Evolutionary conservation across 1,140 invertebrate genomes (phyloP).

Genomic region (Triops cancriformis): DNA sequence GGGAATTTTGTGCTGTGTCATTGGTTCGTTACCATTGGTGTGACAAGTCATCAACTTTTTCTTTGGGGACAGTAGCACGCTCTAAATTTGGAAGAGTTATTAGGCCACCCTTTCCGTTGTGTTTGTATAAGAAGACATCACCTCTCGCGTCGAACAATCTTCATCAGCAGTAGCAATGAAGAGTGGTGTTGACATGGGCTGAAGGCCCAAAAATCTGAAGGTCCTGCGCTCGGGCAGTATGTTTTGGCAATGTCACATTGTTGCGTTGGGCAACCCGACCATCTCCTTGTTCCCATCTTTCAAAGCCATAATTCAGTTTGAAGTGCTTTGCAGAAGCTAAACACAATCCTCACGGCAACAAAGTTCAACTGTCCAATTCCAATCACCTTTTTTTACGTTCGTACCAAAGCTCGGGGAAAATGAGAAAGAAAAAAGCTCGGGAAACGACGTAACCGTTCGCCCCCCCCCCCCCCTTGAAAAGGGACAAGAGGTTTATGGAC

Average conservation of each 20-base stretch:
- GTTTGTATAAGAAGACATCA: background rate
- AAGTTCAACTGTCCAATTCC: background rate
- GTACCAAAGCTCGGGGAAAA: background rate
- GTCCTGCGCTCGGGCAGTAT: background rate
- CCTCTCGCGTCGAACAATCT: constrained; percentile 4
- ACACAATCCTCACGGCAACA: background rate
- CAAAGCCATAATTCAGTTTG: background rate
- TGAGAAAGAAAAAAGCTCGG: background rate
- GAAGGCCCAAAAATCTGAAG: background rate
- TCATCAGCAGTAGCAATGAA: constrained; percentile 4
- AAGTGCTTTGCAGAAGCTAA: constrained; percentile 3
- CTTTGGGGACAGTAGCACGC: too few species aligned
- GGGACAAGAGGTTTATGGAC: background rate
- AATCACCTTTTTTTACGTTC: background rate
- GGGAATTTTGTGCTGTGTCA: too few species aligned
- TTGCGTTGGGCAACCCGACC: background rate
- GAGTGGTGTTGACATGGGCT: constrained; percentile 8
- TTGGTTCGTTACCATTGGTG: too few species aligned
- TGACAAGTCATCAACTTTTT: too few species aligned
- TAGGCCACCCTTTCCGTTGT: too few species aligned
- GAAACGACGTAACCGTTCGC: background rate
- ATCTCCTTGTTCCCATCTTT: constrained; percentile 7
- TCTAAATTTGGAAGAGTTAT: too few species aligned
- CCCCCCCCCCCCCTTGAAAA: background rate
- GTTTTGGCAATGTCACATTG: constrained; percentile 5